These are phyloP conservation scores for Gasterosteus aculeatus DNA, from an alignment of 2,113 vertebrate genomes.

Conservation along the genomic window DNA sequence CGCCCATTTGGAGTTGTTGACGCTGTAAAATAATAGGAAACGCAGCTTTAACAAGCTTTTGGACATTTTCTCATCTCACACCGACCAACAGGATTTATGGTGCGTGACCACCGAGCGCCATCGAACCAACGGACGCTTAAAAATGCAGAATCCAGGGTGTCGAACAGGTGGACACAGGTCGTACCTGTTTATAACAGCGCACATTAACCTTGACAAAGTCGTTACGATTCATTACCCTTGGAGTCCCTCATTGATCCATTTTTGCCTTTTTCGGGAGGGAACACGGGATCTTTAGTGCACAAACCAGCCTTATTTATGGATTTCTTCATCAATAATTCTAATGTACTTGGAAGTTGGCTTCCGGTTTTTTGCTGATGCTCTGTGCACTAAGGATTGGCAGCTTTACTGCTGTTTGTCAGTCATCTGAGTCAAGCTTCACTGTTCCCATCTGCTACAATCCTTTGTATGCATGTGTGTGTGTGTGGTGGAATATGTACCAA, in stretches of 20 bases:
- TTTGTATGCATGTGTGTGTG: not conserved
- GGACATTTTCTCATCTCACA: not conserved
- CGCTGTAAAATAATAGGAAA: not conserved
- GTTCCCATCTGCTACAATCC: constrained; percentile 29
- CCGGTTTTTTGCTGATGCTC: not conserved
- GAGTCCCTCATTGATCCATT: not conserved
- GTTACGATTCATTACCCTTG: not conserved
- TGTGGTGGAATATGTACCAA: not conserved
- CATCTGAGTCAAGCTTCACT: no score
- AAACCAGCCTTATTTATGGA: not conserved
- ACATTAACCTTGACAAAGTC: not conserved
- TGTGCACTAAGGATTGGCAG: constrained; percentile 4
- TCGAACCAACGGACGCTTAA: not conserved
- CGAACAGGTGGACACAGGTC: no score
- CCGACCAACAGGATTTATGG: not conserved
- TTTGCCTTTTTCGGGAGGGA: not conserved
- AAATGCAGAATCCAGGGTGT: not conserved
- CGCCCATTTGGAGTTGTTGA: not conserved
- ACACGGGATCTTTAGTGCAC: not conserved
- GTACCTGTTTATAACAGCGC: not conserved
- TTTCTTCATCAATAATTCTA: not conserved
- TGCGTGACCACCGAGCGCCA: not conserved
- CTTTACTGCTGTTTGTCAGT: constrained; percentile 27
- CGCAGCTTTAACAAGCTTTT: not conserved
- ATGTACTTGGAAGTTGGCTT: not conserved